phyloP scores from a whole-genome alignment of 2,797 vertebrate species.

The Neomorphus geoffroyi region DNA sequence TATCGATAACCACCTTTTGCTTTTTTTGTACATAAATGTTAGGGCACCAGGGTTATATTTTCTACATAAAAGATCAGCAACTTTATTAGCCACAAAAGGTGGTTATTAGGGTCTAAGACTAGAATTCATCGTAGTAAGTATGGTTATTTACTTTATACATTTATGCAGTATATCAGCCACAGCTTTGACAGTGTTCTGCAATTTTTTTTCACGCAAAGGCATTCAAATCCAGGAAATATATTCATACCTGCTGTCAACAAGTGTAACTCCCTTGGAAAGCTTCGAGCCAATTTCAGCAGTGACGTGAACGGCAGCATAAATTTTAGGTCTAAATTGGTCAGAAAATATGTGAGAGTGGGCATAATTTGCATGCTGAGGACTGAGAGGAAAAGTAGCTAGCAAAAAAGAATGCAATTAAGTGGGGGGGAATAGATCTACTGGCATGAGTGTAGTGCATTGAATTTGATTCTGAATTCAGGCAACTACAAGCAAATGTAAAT shows the following conservation, averaged over 20 bases:
- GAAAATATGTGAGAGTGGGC: constrained; percentile 63
- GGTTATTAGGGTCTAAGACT: constrained; percentile 70
- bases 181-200: constrained; percentile 70
- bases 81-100: constrained; percentile 66
- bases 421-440: neutral
- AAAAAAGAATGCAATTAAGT: constrained; percentile 42
- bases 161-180: constrained; percentile 72
- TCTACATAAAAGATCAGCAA: constrained; percentile 64
- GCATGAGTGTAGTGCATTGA: neutral
- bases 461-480: constrained; percentile 47
- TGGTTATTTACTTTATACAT: constrained; percentile 72
- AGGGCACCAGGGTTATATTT: constrained; percentile 62
- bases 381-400: constrained; percentile 29
- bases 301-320: constrained; percentile 64
- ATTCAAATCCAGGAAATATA: constrained; percentile 70
- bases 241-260: constrained; percentile 73
- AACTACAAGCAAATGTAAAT: constrained; percentile 61
- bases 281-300: constrained; percentile 67
- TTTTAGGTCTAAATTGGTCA: constrained; percentile 70
- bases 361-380: constrained; percentile 63
- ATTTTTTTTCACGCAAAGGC: constrained; percentile 64
- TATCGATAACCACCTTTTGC: constrained; percentile 56
- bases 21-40: constrained; percentile 60
- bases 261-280: constrained; percentile 69
- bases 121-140: constrained; percentile 68